Evolutionary conservation across 2,113 vertebrate species (phyloP), one percentile per base, ranked within the genome.

Genomic region (Muscicapa adusta): DNA sequence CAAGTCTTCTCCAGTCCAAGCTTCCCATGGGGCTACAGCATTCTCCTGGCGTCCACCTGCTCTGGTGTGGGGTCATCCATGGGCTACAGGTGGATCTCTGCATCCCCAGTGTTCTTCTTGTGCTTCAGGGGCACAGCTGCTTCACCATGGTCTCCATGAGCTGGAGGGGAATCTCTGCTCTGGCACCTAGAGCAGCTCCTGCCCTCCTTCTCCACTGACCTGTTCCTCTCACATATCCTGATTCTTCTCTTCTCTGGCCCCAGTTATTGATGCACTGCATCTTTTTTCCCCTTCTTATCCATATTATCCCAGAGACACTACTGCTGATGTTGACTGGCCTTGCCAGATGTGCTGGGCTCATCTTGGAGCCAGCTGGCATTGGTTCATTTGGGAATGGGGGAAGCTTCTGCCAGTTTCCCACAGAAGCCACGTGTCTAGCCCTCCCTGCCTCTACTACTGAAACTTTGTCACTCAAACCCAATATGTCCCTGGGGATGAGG

Each of bases 401-500:
- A 60, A 31, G 14, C 3, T 40, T 78, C 66, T 72, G 17, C 15
- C 25, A 53, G 20, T 25, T 60, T 47, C 38, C 31, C 18, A 14
- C 22, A 79, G 45, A 66, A 54, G 7, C 18, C 31, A 24, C 6
- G 12, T 23, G 7, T 48, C 26, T 20, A 36, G 4, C 8, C 22
- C 13, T 19, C 4, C 5, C 18, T 6, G 61, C 2, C 5, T 4
- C 62, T n/a, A 33, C 40, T 25, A 25, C 9, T 53, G 43, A 54
- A 60, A 61, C 9, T 34, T 67, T 67, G 6, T 11, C 15, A 47
- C 0, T 0, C 8, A 42, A 72, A 48, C 12, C 15, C 10, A 18
- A 1, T 50, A 13, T 9, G 18, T 38, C 33, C 0, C 0, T 17
- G n/a, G 14, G 31, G 16, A 24, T 16, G 15, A 4, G 4, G 50